phyloP scores from a whole-genome alignment of 2,888 invertebrate species.

The Eupithecia exiguata region DNA sequence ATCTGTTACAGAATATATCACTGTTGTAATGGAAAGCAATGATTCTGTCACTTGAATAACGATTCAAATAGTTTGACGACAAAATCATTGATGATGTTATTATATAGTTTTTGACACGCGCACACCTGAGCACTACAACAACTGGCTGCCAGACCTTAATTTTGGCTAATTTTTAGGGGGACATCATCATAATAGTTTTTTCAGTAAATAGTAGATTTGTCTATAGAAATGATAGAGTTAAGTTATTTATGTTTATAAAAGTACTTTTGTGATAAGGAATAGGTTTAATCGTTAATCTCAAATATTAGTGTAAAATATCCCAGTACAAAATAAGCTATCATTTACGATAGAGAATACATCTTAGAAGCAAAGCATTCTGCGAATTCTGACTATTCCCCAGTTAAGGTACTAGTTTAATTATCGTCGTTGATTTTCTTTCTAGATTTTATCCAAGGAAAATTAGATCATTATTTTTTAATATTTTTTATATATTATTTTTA shows the following conservation, averaged over 20 bases:
- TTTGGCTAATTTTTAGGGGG: no score
- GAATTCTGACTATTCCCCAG: not conserved
- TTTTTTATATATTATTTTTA: no score
- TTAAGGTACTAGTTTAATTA: not conserved
- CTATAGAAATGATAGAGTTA: no score
- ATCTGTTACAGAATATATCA: constrained; percentile 24
- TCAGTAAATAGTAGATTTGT: not conserved
- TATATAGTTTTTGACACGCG: no score
- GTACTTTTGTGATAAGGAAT: no score
- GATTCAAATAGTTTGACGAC: not conserved
- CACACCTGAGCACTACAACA: no score
- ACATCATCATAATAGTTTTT: not conserved
- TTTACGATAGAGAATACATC: not conserved
- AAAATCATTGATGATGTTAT: not conserved
- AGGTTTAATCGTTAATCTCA: no score
- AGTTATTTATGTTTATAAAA: no score
- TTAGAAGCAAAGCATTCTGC: not conserved
- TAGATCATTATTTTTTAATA: no score
- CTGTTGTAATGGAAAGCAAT: constrained; percentile 6
- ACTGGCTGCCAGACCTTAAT: no score
- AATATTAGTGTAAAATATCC: not conserved
- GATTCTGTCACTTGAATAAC: not conserved
- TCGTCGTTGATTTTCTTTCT: not conserved
- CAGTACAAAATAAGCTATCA: not conserved
- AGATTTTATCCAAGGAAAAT: not conserved